Evolutionary conservation across 2,113 vertebrate genomes (phyloP).

Genomic region (Nycticorax nycticorax): DNA sequence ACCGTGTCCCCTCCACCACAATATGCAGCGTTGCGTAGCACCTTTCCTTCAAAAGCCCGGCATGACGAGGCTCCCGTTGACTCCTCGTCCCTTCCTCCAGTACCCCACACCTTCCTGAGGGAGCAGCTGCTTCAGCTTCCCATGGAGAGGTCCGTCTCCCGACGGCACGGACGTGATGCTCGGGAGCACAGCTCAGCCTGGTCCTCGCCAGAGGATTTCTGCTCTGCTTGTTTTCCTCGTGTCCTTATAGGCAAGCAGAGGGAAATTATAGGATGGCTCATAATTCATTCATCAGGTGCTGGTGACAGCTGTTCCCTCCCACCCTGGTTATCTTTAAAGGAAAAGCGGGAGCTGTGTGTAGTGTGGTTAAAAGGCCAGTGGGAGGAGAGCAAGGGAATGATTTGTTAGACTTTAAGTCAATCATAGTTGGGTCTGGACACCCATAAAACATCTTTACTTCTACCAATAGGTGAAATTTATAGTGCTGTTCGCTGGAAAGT

Average conservation of each 20-base stretch:
- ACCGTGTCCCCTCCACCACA: neutral
- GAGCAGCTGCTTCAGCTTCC: neutral
- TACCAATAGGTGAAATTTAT: conserved; percentile 31
- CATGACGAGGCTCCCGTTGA: fast-evolving
- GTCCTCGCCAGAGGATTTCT: neutral
- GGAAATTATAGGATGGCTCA: neutral
- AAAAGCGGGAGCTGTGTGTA: neutral
- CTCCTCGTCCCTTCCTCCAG: neutral
- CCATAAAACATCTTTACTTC: conserved; percentile 40
- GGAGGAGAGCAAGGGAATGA: conserved; percentile 16
- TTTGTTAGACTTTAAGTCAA: conserved; percentile 42
- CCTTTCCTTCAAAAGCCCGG: neutral
- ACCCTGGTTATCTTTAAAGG: neutral
- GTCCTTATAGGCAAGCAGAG: neutral
- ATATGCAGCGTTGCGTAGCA: neutral
- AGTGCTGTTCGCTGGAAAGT: neutral
- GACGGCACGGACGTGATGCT: neutral
- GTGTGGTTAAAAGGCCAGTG: neutral
- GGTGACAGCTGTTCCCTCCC: neutral
- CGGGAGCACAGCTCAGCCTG: neutral
- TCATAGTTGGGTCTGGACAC: conserved; percentile 24
- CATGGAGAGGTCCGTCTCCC: fast-evolving
- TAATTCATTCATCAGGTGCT: neutral
- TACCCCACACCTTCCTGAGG: neutral
- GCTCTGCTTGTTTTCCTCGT: neutral